These are phyloP conservation scores for Eumeta japonica DNA, from an alignment of 1,140 invertebrate species.

Conservation along the genomic window DNA sequence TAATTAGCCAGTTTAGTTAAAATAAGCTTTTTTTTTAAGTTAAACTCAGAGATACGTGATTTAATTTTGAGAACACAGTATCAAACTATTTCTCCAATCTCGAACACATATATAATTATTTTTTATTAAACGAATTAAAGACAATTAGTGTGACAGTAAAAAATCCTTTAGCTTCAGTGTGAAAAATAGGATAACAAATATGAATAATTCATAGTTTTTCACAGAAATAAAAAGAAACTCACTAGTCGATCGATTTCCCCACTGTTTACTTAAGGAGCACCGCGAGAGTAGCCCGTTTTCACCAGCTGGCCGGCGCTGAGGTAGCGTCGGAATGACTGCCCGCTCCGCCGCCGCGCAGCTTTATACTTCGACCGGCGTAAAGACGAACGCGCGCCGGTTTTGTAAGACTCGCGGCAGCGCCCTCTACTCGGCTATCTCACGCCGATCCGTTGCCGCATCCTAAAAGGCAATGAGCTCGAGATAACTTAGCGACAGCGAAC, in stretches of 20 bases:
- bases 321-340: constrained; percentile 46
- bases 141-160: neutral
- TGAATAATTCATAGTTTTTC: neutral
- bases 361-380: constrained; percentile 51
- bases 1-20: too few relatives aligned
- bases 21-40: too few relatives aligned
- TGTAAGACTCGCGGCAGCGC: constrained; percentile 42
- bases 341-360: constrained; percentile 38
- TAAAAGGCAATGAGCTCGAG: constrained; percentile 3
- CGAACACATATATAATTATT: neutral
- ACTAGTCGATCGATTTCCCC: neutral
- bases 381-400: constrained; percentile 47
- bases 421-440: constrained; percentile 25
- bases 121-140: neutral
- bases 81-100: too few relatives aligned
- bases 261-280: neutral
- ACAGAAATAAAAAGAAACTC: neutral
- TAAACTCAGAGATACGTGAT: too few relatives aligned
- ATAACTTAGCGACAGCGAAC: constrained; percentile 6
- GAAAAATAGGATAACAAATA: neutral
- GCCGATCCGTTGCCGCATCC: neutral
- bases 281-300: too few relatives aligned
- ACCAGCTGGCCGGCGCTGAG: constrained; percentile 28
- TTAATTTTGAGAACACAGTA: too few relatives aligned
- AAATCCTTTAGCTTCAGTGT: neutral